Base-by-base conservation (phyloP, 2,888 invertebrate species). In the Parnassius mnemosyne region DNA sequence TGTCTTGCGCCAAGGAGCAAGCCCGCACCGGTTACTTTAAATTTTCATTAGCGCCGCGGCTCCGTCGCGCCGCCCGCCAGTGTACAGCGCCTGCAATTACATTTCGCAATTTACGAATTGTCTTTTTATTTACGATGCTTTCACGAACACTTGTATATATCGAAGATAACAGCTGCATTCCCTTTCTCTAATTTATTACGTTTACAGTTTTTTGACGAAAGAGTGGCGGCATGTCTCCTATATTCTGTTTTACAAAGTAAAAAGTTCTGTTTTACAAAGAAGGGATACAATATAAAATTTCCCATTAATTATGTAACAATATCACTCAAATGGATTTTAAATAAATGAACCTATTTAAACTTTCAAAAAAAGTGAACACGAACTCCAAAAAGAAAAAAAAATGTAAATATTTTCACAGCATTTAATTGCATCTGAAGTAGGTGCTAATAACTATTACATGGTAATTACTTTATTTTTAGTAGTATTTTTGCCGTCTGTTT, bases 11-110 rank as follows among this genome's bases (percentile, higher is more conserved):
- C 72, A 61, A 13, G 42, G 59, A 54, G 63, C 67, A 64, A 66
- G 71, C 73, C 75, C 69, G 78, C 81, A 83, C 80, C 76, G 80
- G 85, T 84, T 84, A 83, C 82, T 87, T 87, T 88, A 89, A 88
- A 87, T 86, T 88, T 88, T 89, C 86, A 89, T 88, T 85, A 87
- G 82, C 81, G 77, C 76, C 66, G 63, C 65, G 68, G 66, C 68
- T 68, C 67, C 56, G 65, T 47, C 66, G 69, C 68, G 69, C 68
- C 72, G 71, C 68, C 66, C 68, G 68, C 68, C 70, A 69, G 68
- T 68, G 69, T 70, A 75, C 75, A 68, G 67, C 68, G 72, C 69
- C 71, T 80, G 77, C 84, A 87, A 87, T 87, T 87, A 86, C 85
- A 87, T 83, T 84, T 84, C 65, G 76, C 80, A 82, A 84, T 85